These are phyloP conservation scores for Bubalus kerabau DNA, from an alignment of 2,113 vertebrate species.

Conservation along the genomic window DNA sequence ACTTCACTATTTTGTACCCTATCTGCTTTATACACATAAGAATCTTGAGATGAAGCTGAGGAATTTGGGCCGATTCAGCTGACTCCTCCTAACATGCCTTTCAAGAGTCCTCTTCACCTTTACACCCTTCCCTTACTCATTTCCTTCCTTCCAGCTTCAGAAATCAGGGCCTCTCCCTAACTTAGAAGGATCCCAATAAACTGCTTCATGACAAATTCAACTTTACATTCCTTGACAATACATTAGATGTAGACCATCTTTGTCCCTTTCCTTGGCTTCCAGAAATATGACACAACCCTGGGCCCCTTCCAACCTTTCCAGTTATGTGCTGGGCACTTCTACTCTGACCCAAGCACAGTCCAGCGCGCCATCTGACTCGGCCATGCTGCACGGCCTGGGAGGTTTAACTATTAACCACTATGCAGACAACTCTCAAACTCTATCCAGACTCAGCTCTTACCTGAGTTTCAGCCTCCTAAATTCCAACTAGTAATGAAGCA, in stretches of 20 bases:
- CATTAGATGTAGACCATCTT: neutral
- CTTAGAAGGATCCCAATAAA: neutral
- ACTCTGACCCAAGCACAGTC: neutral
- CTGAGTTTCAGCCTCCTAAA: neutral
- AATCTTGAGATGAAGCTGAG: neutral
- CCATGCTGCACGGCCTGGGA: neutral
- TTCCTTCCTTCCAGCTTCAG: neutral
- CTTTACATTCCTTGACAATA: conserved; percentile 28
- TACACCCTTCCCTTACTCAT: neutral
- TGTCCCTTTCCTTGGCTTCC: neutral
- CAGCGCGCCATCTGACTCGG: conserved; percentile 5
- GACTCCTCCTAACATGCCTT: neutral
- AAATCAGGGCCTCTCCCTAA: neutral
- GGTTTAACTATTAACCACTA: neutral
- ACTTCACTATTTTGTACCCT: neutral
- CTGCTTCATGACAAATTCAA: conserved; percentile 1
- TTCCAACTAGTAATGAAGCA: neutral
- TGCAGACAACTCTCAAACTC: neutral
- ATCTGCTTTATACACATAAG: neutral
- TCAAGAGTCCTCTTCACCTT: neutral
- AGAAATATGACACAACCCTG: conserved; percentile 18
- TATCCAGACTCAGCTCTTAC: neutral
- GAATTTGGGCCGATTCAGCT: neutral
- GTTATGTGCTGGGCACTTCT: neutral
- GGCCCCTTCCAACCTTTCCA: neutral